Percentiles rank a stretch among this genome's conserved stretches.
Conservation (phyloP, 2,888 invertebrate species). For the Cabera pusaria region DNA sequence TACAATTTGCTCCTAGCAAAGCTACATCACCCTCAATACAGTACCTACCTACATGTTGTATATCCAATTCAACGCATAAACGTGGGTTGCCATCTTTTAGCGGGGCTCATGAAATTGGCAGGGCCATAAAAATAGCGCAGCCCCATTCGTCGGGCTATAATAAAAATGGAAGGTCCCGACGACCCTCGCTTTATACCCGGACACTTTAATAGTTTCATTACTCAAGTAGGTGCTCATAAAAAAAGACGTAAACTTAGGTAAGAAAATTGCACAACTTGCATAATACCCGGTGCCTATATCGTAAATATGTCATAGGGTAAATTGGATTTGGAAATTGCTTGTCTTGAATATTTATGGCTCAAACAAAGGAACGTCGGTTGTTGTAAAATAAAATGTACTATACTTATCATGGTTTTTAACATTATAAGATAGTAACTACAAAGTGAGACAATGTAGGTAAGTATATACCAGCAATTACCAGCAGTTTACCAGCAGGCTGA, state of each 20-base stretch:
- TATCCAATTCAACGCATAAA: slow-evolving; percentile 45
- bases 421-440: no score
- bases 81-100: slow-evolving; percentile 65
- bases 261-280: slow-evolving; percentile 79
- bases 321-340: slow-evolving; percentile 63
- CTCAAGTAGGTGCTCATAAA: slow-evolving; percentile 78
- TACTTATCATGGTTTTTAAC: no score
- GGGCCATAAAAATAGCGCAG: slow-evolving; percentile 65
- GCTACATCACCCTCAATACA: neutral
- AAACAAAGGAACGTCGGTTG: slow-evolving; percentile 42
- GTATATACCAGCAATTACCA: no score
- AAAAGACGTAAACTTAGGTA: slow-evolving; percentile 68
- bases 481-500: no score
- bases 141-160: slow-evolving; percentile 64
- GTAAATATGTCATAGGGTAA: slow-evolving; percentile 61
- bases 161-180: slow-evolving; percentile 74
- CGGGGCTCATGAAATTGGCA: slow-evolving; percentile 67
- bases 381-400: no score
- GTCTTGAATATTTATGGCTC: slow-evolving; percentile 54
- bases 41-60: slow-evolving; percentile 21
- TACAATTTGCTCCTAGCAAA: no score
- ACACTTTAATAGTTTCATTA: slow-evolving; percentile 80
- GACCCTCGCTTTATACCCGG: slow-evolving; percentile 72
- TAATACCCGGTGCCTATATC: slow-evolving; percentile 59
- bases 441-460: no score